Evolutionary conservation across 1,140 invertebrate genomes (phyloP), one percentile per base, ranked within the genome.

Genomic region (Temnothorax curvispinosus): DNA sequence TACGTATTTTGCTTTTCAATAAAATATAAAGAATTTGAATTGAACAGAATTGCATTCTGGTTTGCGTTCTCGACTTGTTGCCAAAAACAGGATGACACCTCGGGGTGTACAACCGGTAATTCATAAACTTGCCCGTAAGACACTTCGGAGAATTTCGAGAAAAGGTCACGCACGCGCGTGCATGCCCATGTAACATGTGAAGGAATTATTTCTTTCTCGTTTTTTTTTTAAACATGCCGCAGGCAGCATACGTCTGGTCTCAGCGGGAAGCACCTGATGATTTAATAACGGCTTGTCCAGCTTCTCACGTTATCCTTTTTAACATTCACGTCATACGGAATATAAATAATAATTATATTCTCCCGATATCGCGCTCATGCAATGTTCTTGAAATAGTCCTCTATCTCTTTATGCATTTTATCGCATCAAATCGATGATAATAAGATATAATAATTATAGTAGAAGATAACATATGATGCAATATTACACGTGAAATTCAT

Each of bases 121-220:
- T 58, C 18, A 58, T 82, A 60, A 74, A 82, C 6, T 15, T 32
- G 27, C 27, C 0, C 13, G 6, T 38, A 2, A 44, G 78, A 82
- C 52, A 82, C 27, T 82, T 82, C 78, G 80, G 41, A 72, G 80
- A 82, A 82, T 58, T 74, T 82, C 18, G 41, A 56, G 27, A 27
- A 35, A 58, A 18, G 27, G 3, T 67, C 44, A 81, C 84, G 58
- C 41, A 52, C 41, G 50, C 21, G 5, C 41, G 21, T 35, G 32
- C 6, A 65, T 13, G 41, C 44, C n/a, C 21, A 58, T 5, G n/a
- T 21, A 32, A 58, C 44, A 64, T 21, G 44, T 41, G 47, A 35
- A 52, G 15, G 35, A 80, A 54, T 80, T 69, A 69, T 80, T 69
- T 8, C 4, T 38, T 18, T 60, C 32, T 67, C 32, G 3, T 80